Evolutionary conservation across 2,888 invertebrate genomes (phyloP).

Genomic region (Lasioglossum calceatum): DNA sequence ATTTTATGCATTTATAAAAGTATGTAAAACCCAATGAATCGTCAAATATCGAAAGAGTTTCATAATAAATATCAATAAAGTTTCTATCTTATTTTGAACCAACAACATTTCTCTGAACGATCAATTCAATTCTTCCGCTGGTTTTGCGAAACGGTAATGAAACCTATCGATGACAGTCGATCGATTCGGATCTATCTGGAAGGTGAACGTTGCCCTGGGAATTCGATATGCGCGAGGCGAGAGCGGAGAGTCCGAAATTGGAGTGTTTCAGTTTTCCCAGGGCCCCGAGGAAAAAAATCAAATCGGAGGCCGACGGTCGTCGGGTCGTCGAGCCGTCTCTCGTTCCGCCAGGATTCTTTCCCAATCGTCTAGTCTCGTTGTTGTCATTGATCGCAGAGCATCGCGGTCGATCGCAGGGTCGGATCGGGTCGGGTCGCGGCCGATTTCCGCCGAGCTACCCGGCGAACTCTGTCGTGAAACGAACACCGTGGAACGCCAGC

Average conservation of each 20-base stretch:
- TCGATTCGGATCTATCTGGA: background rate
- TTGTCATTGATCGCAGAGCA: constrained; percentile 29
- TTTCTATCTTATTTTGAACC: constrained; percentile 5
- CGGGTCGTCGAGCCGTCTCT: background rate
- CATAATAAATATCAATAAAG: constrained; percentile 11
- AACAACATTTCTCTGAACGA: background rate
- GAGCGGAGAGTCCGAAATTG: background rate
- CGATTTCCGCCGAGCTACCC: constrained; percentile 30
- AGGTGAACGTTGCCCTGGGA: background rate
- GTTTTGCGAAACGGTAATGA: background rate
- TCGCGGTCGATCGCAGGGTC: constrained; percentile 13
- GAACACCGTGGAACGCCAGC: constrained; percentile 8
- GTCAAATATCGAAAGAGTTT: background rate
- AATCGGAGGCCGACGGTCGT: background rate
- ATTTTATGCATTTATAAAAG: constrained; percentile 9
- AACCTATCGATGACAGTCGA: background rate
- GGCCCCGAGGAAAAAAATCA: background rate
- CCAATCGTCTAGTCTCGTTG: constrained; percentile 12
- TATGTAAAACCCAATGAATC: constrained; percentile 4
- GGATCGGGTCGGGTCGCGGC: background rate
- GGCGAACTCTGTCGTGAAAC: constrained; percentile 51
- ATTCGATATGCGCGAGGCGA: background rate
- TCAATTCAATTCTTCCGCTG: background rate
- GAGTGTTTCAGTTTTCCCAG: background rate
- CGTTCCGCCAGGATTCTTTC: background rate